These are phyloP conservation scores for Sebastes vulpes DNA, from an alignment of 2,797 vertebrate genomes.

Conservation along the genomic window DNA sequence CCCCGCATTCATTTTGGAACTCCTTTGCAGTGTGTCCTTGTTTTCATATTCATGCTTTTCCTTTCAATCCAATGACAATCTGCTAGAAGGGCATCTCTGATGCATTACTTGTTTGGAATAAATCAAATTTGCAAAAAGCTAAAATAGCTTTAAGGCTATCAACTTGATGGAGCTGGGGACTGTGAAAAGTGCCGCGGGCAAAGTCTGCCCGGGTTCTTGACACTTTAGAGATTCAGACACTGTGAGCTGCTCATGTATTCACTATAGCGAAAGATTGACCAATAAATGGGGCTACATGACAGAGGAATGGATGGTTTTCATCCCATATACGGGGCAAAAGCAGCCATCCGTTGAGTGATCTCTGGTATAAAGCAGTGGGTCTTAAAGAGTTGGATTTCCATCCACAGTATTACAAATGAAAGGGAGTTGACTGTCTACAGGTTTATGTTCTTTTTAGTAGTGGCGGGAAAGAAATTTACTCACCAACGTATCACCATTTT, in stretches of 20 bases:
- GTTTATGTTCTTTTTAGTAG: neutral
- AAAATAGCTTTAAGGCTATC: conserved; percentile 60
- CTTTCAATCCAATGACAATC: conserved; percentile 63
- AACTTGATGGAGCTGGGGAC: conserved; percentile 47
- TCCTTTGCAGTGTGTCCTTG: conserved; percentile 48
- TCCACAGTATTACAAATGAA: neutral
- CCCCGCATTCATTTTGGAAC: conserved; percentile 28
- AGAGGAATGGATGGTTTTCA: conserved; percentile 1
- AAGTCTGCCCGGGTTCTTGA: conserved; percentile 34
- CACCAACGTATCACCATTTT: too few relatives aligned
- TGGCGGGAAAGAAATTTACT: rapidly evolving
- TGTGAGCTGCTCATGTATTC: conserved; percentile 2
- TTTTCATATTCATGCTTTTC: conserved; percentile 61
- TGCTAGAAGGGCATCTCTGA: conserved; percentile 59
- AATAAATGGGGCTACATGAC: conserved; percentile 17
- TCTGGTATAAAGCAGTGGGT: neutral
- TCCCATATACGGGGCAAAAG: neutral
- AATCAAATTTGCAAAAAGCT: conserved; percentile 59
- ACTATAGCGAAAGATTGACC: conserved; percentile 19
- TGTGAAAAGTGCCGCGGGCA: conserved; percentile 47
- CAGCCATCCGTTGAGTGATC: neutral
- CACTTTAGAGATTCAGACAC: conserved; percentile 34
- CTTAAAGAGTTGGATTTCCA: neutral
- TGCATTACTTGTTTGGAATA: conserved; percentile 66
- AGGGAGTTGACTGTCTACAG: neutral